Conservation (phyloP, 2,888 invertebrate genomes). For the Drosophila nigricruria region DNA sequence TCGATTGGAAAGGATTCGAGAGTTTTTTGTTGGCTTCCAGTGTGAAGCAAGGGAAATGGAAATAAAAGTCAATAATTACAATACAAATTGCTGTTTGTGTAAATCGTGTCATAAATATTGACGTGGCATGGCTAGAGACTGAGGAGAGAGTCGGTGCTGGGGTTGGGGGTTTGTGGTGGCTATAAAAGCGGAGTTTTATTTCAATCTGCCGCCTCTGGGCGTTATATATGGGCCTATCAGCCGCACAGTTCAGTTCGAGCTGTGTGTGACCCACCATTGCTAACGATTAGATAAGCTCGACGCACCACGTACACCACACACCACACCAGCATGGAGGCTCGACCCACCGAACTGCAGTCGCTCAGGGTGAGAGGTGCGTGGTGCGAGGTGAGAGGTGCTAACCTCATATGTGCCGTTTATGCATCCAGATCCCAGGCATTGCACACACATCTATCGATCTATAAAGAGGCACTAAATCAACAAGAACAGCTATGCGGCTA, state of each 20-base stretch:
- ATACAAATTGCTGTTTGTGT: conserved; percentile 71
- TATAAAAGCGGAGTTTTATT: conserved; percentile 79
- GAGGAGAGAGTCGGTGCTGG: not conserved
- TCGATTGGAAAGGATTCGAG: not conserved
- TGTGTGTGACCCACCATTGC: conserved; percentile 72
- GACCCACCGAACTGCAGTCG: conserved; percentile 38
- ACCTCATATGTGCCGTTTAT: conserved; percentile 21
- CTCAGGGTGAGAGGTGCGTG: conserved; percentile 2
- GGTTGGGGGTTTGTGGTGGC: conserved; percentile 45
- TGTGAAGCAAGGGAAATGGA: conserved; percentile 24
- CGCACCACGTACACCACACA: conserved; percentile 17
- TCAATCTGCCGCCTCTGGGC: conserved; percentile 79
- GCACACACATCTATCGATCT: conserved; percentile 65
- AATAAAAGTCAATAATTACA: conserved; percentile 68
- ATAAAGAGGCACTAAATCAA: conserved; percentile 82
- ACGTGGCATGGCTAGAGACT: conserved; percentile 14
- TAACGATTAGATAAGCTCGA: conserved; percentile 71
- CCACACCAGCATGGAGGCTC: conserved; percentile 53
- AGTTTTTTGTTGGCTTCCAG: conserved; percentile 3
- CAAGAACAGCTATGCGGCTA: conserved; percentile 58
- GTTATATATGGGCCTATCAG: conserved; percentile 65
- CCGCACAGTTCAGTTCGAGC: conserved; percentile 12
- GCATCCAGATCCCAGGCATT: conserved; percentile 43
- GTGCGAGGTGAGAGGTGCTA: not conserved
- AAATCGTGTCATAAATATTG: conserved; percentile 73